Percentiles rank a stretch among this genome's conserved stretches.
phyloP scores from a whole-genome alignment of 2,888 invertebrate species.

The Oxystoma pomonae region DNA sequence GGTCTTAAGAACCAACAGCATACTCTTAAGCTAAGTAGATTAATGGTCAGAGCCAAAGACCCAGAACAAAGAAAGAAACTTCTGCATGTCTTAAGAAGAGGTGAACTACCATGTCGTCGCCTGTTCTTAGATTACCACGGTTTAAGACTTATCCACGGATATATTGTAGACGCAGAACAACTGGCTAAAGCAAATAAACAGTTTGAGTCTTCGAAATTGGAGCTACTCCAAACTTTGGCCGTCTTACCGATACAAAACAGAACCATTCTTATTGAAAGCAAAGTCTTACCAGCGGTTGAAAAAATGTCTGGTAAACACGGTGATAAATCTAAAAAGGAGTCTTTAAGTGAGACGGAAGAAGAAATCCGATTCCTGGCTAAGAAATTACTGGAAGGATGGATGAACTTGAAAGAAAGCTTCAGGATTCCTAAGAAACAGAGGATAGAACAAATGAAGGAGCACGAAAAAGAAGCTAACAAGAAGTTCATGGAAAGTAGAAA shows the following conservation, averaged over 20 bases:
- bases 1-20: constrained; percentile 87
- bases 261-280: constrained; percentile 88
- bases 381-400: constrained; percentile 71
- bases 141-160: constrained; percentile 82
- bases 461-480: constrained; percentile 84
- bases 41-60: constrained; percentile 90
- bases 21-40: constrained; percentile 81
- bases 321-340: constrained; percentile 12
- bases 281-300: constrained; percentile 80
- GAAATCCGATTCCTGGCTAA: constrained; percentile 58
- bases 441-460: constrained; percentile 92
- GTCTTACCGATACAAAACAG: constrained; percentile 90
- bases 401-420: constrained; percentile 71
- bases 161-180: constrained; percentile 75
- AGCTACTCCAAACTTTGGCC: constrained; percentile 74
- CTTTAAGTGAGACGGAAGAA: constrained; percentile 33
- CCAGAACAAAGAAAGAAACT: constrained; percentile 70
- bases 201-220: constrained; percentile 53
- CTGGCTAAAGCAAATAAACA: constrained; percentile 32
- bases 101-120: constrained; percentile 77
- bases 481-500: constrained; percentile 35
- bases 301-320: constrained; percentile 62
- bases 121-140: constrained; percentile 94
- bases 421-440: constrained; percentile 92
- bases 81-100: constrained; percentile 71